Evolutionary conservation across 2,888 invertebrate species (phyloP).

Genomic region (Pyralis farinalis): DNA sequence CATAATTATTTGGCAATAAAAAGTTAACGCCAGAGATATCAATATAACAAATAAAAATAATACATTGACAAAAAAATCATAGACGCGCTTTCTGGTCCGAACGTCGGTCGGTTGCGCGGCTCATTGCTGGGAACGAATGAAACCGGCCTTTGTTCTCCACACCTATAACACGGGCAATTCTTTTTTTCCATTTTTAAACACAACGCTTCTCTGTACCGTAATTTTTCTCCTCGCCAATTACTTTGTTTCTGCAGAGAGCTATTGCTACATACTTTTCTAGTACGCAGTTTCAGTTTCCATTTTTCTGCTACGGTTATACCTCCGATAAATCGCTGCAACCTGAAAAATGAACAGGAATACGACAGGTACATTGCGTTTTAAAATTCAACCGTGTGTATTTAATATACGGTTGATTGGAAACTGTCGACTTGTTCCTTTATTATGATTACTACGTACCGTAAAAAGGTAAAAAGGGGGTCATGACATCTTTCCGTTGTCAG

Average conservation of each 20-base stretch:
- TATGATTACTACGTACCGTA: too few species aligned
- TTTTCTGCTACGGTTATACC: conserved; percentile 32
- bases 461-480: too few species aligned
- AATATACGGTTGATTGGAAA: too few species aligned
- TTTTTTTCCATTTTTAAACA: conserved; percentile 47
- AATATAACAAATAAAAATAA: background rate
- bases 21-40: background rate
- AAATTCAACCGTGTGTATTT: too few species aligned
- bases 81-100: background rate
- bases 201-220: conserved; percentile 43
- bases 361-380: too few species aligned
- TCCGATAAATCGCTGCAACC: conserved; percentile 12
- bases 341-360: too few species aligned
- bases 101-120: background rate
- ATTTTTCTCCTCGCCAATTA: conserved; percentile 63
- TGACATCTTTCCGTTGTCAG: too few species aligned
- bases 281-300: conserved; percentile 30
- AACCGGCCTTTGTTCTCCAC: conserved; percentile 40
- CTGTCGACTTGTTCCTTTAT: too few species aligned
- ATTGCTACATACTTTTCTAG: conserved; percentile 33
- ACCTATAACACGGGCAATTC: conserved; percentile 45
- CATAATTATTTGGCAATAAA: too few species aligned
- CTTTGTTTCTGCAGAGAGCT: conserved; percentile 55
- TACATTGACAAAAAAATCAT: background rate
- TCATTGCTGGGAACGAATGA: conserved; percentile 23